Percentiles rank a stretch among this genome's conserved stretches.
Evolutionary conservation across 1,140 invertebrate genomes (phyloP).

Genomic region (Mactra quadrangularis): DNA sequence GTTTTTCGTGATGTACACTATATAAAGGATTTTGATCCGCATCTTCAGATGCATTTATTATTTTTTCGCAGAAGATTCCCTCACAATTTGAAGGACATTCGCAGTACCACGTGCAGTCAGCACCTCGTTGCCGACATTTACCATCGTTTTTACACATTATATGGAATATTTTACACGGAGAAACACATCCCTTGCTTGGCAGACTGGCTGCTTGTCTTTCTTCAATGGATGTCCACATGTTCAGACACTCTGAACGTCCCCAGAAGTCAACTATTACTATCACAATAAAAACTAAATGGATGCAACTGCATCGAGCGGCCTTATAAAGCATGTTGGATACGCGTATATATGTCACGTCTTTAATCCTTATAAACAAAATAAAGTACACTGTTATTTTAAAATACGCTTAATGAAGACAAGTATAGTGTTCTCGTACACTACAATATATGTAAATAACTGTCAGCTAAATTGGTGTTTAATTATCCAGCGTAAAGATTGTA

Average conservation of each 20-base stretch:
- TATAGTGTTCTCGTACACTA: too few relatives aligned
- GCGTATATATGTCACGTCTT: too few relatives aligned
- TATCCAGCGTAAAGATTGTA: too few relatives aligned
- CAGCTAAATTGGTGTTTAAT: too few relatives aligned
- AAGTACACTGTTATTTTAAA: too few relatives aligned
- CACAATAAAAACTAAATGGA: conserved; percentile 7
- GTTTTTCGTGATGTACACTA: neutral
- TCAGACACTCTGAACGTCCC: neutral
- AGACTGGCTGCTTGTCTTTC: conserved; percentile 10
- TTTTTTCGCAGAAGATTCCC: conserved; percentile 52
- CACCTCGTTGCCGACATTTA: conserved; percentile 32
- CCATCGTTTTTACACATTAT: conserved; percentile 54
- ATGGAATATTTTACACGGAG: conserved; percentile 48
- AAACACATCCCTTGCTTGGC: conserved; percentile 7
- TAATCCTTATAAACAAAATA: too few relatives aligned
- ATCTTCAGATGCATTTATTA: neutral
- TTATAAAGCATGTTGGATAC: conserved; percentile 1
- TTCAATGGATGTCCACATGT: conserved; percentile 38
- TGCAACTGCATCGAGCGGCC: neutral
- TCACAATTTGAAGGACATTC: conserved; percentile 50
- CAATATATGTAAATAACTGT: too few relatives aligned
- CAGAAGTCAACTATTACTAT: neutral
- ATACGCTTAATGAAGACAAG: too few relatives aligned
- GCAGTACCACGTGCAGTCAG: conserved; percentile 55
- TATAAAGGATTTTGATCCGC: neutral